Evolutionary conservation across 1,140 invertebrate genomes (phyloP).

Genomic region (Micrasema minimum): DNA sequence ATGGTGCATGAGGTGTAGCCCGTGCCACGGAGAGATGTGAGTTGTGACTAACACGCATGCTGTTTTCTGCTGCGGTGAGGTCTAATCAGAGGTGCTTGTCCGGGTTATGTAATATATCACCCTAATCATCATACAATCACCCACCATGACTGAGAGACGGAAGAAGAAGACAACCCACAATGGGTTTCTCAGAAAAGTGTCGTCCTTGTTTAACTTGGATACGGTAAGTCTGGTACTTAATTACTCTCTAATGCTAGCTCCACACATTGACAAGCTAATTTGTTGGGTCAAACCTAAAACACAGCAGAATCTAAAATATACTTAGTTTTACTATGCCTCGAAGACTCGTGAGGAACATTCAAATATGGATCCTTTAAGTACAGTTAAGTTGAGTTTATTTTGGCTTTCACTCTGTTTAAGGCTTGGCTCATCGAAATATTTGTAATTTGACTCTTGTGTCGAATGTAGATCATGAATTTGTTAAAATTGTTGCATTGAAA

Average conservation of each 20-base stretch:
- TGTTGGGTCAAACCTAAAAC: too few species aligned
- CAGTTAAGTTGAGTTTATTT: too few species aligned
- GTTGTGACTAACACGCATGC: slow-evolving; percentile 54
- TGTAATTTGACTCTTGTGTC: slow-evolving; percentile 23
- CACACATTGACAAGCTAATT: too few species aligned
- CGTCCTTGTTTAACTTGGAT: slow-evolving; percentile 86
- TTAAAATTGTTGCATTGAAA: too few species aligned
- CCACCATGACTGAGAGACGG: slow-evolving; percentile 79
- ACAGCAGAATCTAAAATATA: too few species aligned
- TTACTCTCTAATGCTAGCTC: too few species aligned
- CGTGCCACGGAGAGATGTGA: slow-evolving; percentile 47
- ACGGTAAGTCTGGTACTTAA: slow-evolving; percentile 70
- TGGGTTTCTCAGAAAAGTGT: slow-evolving; percentile 87
- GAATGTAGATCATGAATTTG: too few species aligned
- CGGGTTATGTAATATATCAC: slow-evolving; percentile 60
- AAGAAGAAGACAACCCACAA: slow-evolving; percentile 80
- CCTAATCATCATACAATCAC: slow-evolving; percentile 55
- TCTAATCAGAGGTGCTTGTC: slow-evolving; percentile 42
- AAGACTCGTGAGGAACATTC: too few species aligned
- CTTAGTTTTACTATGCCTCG: too few species aligned
- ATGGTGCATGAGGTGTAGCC: slow-evolving; percentile 46
- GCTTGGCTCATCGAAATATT: too few species aligned
- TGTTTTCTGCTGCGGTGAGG: slow-evolving; percentile 35
- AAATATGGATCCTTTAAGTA: too few species aligned
- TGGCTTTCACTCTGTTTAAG: too few species aligned